Base-by-base conservation (phyloP, 2,113 vertebrate species). In the Alouatta palliata region DNA sequence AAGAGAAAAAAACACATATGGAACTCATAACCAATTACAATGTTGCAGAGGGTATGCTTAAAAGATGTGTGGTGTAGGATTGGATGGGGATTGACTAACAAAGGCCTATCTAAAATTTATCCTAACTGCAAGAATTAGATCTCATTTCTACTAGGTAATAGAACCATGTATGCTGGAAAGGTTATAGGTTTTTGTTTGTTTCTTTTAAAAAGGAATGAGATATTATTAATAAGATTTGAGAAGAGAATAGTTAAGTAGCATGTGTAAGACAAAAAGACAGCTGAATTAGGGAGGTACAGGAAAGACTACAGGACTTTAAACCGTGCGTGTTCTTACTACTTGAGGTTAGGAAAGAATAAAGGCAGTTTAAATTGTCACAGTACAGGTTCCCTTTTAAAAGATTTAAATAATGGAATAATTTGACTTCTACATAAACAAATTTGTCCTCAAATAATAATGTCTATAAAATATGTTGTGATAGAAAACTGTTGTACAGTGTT, bases 381-480 rank as follows among this genome's bases (percentile, higher is more conserved):
- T 77, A 27, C 5, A 87, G 14, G 8, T 19, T 90, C 8, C 20
- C 61, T 77, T 75, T 17, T 3, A 97, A 94, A 83, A 75, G 23
- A 73, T 40, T 58, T 21, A 56, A 61, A 47, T 40, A 61, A 83
- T 27, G 25, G 80, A 58, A 37, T 66, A 16, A 87, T 80, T 32
- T 79, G 66, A 47, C 32, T 92, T 25, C 7, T 58, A 77, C 21
- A 8, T 61, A 52, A 85, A 84, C 40, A 87, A 84, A 85, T 94
- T 76, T 19, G 25, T 73, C 70, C 64, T 82, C 32, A 70, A 71
- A 45, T 87, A 91, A 85, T 95, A 75, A 64, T 76, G 54, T 47
- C 87, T 92, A 49, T 73, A 82, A 92, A 90, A 96, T 88, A 80
- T 56, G 75, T 54, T 45, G 73, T 82, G 43, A 64, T 61, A 84